phyloP scores from a whole-genome alignment of 2,888 invertebrate genomes.

The Carabus problematicus region DNA sequence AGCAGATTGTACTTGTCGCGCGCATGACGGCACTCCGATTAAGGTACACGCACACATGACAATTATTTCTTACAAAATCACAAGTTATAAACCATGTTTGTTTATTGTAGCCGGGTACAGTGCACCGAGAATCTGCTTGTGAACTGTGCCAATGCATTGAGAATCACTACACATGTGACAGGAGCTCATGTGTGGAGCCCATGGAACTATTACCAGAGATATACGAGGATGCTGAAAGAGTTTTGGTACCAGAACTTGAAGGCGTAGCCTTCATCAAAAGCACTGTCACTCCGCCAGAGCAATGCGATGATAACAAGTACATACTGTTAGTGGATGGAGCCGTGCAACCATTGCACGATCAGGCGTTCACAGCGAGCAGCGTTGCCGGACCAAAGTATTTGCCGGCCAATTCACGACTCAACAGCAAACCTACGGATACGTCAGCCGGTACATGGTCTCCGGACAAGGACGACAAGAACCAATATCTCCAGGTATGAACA shows the following conservation, averaged over 20 bases:
- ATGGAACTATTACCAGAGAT: constrained; percentile 25
- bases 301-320: constrained; percentile 59
- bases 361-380: constrained; percentile 68
- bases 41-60: constrained; percentile 59
- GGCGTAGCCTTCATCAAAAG: no score
- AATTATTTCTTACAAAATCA: constrained; percentile 3
- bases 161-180: constrained; percentile 76
- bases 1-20: constrained; percentile 79
- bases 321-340: constrained; percentile 46
- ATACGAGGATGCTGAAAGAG: constrained; percentile 39
- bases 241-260: no score
- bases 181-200: constrained; percentile 58
- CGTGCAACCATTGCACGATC: constrained; percentile 60
- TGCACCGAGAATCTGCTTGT: constrained; percentile 67
- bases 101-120: constrained; percentile 66
- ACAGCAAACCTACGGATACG: constrained; percentile 52
- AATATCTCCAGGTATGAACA: constrained; percentile 69
- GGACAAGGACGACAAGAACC: constrained; percentile 63
- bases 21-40: constrained; percentile 68
- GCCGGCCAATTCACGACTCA: constrained; percentile 64
- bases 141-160: constrained; percentile 81
- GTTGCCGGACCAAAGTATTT: constrained; percentile 60
- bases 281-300: constrained; percentile 59
- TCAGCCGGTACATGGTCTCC: constrained; percentile 76
- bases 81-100: not conserved